Base-by-base conservation (phyloP, 1,140 invertebrate genomes). In the Dryas iulia region DNA sequence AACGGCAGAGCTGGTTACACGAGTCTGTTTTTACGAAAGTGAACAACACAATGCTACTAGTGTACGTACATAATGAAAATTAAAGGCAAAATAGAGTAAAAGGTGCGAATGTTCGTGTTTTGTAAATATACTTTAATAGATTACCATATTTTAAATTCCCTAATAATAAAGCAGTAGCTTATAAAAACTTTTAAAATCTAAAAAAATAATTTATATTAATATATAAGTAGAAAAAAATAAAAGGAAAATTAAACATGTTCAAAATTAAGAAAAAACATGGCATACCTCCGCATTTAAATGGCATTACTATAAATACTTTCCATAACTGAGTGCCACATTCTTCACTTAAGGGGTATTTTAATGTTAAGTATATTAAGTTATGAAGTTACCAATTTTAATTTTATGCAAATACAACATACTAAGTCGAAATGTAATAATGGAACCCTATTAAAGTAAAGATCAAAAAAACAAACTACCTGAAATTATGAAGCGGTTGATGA, bases 11-110 rank as follows among this genome's bases (percentile, higher is more conserved):
- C 86, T 86, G 84, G 86, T 88, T 89, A 87, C 84, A 80, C 79
- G 82, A 83, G 86, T 89, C 86, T 84, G 87, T 86, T 88, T 79
- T 83, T 86, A 87, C 84, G 82, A 88, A 89, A 89, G 82, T 87
- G 79, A 87, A 83, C 81, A 88, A 84, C 82, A 87, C 84, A 86
- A 84, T 86, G 83, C 6, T 6, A 18, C 7, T 21, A 47, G 18
- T 39, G 39, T 47, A 11, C 39, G 39, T 47, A 11, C 39, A 47
- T 47, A 18, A 47, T 47, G 39, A 47, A 47, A 47, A 47, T 14
- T 47, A 47, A 47, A 21, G 6, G 39, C 18, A 21, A 47, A 21
- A 47, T 21, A 47, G 18, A 6, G 18, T 6, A 8, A 39, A 14
- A n/a, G 18, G 6, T 47, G 8, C 21, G 39, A 3, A 7, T n/a